Evolutionary conservation across 1,140 invertebrate genomes (phyloP).

Genomic region (Drosophila ambigua): DNA sequence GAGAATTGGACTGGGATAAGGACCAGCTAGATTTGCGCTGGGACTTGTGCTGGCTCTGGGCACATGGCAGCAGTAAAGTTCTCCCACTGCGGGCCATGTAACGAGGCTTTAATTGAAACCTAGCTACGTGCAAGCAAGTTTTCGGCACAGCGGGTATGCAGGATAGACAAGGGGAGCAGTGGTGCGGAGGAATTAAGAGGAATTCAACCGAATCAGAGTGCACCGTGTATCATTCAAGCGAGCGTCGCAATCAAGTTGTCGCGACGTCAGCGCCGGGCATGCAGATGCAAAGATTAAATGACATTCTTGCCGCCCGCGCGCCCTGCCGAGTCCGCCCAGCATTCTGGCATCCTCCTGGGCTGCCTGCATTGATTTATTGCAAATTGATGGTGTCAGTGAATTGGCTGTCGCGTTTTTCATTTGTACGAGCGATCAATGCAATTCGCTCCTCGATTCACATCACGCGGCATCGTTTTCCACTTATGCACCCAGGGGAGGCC

Average conservation of each 20-base stretch:
- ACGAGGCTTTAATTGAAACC: conserved; percentile 76
- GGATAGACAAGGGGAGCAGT: background rate
- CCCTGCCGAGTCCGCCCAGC: background rate
- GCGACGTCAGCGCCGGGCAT: conserved; percentile 51
- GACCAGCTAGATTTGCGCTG: too few relatives aligned
- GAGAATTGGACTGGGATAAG: conserved; percentile 1
- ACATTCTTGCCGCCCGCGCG: conserved; percentile 25
- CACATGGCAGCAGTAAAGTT: conserved; percentile 51
- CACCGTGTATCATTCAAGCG: conserved; percentile 14
- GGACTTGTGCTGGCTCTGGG: conserved; percentile 1
- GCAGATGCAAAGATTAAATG: conserved; percentile 70
- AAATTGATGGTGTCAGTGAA: conserved; percentile 73
- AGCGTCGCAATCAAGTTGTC: conserved; percentile 76
- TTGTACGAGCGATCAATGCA: conserved; percentile 49
- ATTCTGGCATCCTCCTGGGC: conserved; percentile 1
- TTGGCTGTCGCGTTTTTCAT: conserved; percentile 38
- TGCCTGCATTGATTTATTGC: conserved; percentile 66
- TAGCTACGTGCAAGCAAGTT: conserved; percentile 47
- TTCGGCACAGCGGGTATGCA: background rate
- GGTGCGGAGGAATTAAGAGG: background rate
- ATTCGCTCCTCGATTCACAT: conserved; percentile 68
- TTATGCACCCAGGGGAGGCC: conserved; percentile 6
- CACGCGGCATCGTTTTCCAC: conserved; percentile 73
- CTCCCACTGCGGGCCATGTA: conserved; percentile 32
- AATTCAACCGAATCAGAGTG: conserved; percentile 21